A percentile compares a stretch with the other conserved stretches of the same genome.
Evolutionary conservation across 2,888 invertebrate genomes (phyloP).

Genomic region (Unio pictorum): DNA sequence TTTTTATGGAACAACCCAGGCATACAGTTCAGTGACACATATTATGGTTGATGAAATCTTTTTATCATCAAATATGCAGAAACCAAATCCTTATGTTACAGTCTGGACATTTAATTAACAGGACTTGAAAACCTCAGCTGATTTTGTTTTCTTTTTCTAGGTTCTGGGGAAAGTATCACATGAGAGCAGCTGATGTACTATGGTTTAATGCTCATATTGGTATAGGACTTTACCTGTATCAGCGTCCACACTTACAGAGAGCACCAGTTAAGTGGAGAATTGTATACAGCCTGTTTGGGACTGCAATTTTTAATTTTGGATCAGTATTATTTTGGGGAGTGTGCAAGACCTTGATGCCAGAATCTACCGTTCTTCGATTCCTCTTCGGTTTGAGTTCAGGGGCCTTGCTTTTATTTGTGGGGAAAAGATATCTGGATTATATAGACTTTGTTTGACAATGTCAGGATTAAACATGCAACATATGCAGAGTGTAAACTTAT

Average conservation of each 20-base stretch:
- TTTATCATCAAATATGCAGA: too few species aligned
- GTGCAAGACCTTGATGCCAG: conserved; percentile 83
- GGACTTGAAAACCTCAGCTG: too few species aligned
- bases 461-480: too few species aligned
- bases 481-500: too few species aligned
- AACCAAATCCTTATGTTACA: too few species aligned
- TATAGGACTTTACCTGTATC: conserved; percentile 86
- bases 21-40: too few species aligned
- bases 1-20: too few species aligned
- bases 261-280: conserved; percentile 81
- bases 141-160: conserved; percentile 57
- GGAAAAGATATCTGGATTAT: conserved; percentile 44
- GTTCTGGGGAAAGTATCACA: conserved; percentile 64
- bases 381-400: conserved; percentile 77
- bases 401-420: conserved; percentile 43
- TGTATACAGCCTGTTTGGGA: conserved; percentile 71
- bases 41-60: too few species aligned
- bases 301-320: conserved; percentile 87
- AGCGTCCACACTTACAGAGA: conserved; percentile 82
- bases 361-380: conserved; percentile 79
- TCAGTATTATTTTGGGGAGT: conserved; percentile 92
- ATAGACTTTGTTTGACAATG: conserved; percentile 1
- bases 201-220: conserved; percentile 87
- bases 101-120: too few species aligned
- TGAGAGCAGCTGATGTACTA: conserved; percentile 78